Percentiles rank a stretch among this genome's conserved stretches.
Evolutionary conservation across 2,113 vertebrate species (phyloP).

Genomic region (Heteronetta atricapilla): DNA sequence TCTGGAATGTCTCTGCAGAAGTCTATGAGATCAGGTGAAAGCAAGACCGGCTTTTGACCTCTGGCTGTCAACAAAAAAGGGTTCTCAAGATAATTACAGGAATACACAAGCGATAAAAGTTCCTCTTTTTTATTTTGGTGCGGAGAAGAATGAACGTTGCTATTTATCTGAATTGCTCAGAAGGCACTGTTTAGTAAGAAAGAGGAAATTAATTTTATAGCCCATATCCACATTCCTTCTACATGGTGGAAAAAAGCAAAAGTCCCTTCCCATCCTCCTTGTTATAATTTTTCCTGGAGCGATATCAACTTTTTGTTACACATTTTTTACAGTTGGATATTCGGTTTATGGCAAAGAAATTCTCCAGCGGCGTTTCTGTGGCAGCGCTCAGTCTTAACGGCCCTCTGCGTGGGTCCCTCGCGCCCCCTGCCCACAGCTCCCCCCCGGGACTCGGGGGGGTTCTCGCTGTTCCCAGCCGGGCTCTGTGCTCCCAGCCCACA

Average conservation of each 20-base stretch:
- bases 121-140: slow-evolving; percentile 16
- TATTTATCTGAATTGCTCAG: background rate
- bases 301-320: background rate
- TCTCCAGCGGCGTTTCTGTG: background rate
- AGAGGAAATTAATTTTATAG: slow-evolving; percentile 56
- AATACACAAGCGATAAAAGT: background rate
- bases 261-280: slow-evolving; percentile 7
- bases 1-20: slow-evolving; percentile 15
- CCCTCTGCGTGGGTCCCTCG: fast-evolving
- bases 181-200: slow-evolving; percentile 5
- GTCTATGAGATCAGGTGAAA: slow-evolving; percentile 34
- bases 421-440: background rate
- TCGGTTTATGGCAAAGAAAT: background rate
- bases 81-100: slow-evolving; percentile 40
- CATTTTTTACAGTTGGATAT: background rate
- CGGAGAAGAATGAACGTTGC: background rate
- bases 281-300: background rate
- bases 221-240: background rate
- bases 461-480: background rate
- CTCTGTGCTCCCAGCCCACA: background rate
- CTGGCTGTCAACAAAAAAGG: slow-evolving; percentile 1
- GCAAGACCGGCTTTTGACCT: slow-evolving; percentile 29
- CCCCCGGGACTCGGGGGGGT: background rate
- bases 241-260: slow-evolving; percentile 6
- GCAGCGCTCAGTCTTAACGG: background rate